Base-by-base conservation (phyloP, 2,797 vertebrate genomes). In the Ctenopoma kingsleyae region DNA sequence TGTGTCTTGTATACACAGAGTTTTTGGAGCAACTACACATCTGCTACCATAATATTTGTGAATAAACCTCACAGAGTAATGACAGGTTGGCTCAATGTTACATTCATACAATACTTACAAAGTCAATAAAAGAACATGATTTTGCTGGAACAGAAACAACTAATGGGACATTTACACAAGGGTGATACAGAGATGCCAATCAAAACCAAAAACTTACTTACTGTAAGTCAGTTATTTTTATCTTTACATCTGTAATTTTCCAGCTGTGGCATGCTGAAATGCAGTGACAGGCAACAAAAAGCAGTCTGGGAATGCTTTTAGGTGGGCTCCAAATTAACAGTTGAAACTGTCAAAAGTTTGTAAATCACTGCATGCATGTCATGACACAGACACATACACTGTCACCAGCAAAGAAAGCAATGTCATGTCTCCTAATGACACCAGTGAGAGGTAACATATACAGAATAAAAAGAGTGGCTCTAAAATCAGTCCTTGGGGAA, bases 1-100 rank as follows among this genome's bases (percentile, higher is more conserved):
- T 23, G 19, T 32, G 27, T 71, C 40, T 46, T 46, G 27, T 23
- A 59, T 17, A 25, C 13, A 20, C 0, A 17, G n/a, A 19, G 49
- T 60, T 72, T 61, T 54, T 47, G 36, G 27, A 41, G 19, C 43
- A 49, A 16, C 15, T 65, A 25, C 36, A 65, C 55, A 63, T 56
- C 58, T 38, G 20, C 25, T 41, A 12, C 8, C 10, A 57, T 35
- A 52, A 55, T 47, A 43, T 54, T 22, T 50, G 12, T 32, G 30
- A 32, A 32, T 4, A 11, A 58, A 11, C 25, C 35, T 20, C 2
- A 10, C 3, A 75, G 49, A 77, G 32, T 4, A 17, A 20, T 65
- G 4, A 20, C n/a, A 20, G 8, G 11, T 51, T 52, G 52, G 35
- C 20, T 25, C 20, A 54, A 15, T 27, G 22, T 22, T 3, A n/a